Conservation (phyloP, 2,113 vertebrate species). For the Syngnathus scovelli region DNA sequence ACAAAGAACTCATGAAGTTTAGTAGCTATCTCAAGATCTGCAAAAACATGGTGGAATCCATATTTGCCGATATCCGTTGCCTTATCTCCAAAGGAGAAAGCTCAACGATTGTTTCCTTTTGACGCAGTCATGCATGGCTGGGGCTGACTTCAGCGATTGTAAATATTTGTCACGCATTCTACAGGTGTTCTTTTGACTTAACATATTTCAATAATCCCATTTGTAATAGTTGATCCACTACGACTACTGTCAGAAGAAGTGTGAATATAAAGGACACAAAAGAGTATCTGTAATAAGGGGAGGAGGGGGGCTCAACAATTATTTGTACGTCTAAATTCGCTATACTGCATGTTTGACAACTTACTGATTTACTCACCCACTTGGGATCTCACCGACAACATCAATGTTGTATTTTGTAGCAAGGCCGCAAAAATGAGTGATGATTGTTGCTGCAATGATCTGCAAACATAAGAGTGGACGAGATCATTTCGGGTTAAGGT, state of each 20-base stretch:
- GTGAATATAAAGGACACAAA: no score
- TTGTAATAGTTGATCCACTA: neutral
- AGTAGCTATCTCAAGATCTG: neutral
- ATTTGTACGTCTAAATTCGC: no score
- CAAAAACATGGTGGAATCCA: neutral
- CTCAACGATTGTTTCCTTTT: neutral
- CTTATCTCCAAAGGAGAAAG: constrained; percentile 1
- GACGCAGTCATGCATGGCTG: neutral
- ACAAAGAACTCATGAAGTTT: neutral
- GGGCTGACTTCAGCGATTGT: neutral
- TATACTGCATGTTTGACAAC: neutral
- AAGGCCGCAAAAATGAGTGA: constrained; percentile 73
- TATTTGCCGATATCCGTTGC: neutral
- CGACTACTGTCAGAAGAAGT: neutral
- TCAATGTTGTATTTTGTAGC: constrained; percentile 62
- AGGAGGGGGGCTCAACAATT: no score
- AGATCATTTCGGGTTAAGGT: neutral
- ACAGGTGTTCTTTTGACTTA: neutral
- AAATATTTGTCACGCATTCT: constrained; percentile 1
- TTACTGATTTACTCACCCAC: constrained; percentile 71
- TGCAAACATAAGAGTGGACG: constrained; percentile 36
- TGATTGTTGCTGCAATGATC: constrained; percentile 81
- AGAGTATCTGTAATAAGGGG: no score
- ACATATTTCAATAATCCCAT: constrained; percentile 1
- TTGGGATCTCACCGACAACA: constrained; percentile 83